Evolutionary conservation across 2,113 vertebrate species (phyloP), one percentile per base, ranked within the genome.

Genomic region (Emydura subglobosa): DNA sequence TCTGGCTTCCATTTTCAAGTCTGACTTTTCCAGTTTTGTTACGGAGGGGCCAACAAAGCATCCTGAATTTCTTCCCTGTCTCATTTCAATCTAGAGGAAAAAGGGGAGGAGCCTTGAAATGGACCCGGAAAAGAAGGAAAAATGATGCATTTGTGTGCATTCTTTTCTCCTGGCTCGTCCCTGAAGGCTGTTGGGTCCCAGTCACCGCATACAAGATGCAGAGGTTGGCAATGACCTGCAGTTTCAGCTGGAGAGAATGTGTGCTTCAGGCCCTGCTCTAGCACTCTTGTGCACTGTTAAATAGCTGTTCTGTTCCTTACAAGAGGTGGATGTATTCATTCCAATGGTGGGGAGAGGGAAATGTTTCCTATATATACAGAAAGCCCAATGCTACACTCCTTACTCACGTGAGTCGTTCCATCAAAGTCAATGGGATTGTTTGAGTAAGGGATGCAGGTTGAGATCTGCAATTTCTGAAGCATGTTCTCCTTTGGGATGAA

Each of bases 1-100:
- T 54, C 53, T 94, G 91, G 92, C 97, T 98, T 98, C 97, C 96
- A 91, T 95, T 97, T 96, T 83, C 90, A 84, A 29, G 83, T 94
- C 88, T 84, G 93, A 96, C 78, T 96, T 22, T 78, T 59, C 89
- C 10, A 22, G 31, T 85, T 53, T 87, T 90, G 91, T 92, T 44
- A 92, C 55, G 55, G 89, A 91, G 90, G 85, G 89, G 83, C 82
- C 94, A 96, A 96, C 95, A 92, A 89, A 96, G 88, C 93, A 54
- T 51, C 83, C 90, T 81, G 87, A 25, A 34, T 88, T 57, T 39
- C 79, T 13, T 42, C 5, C 57, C 85, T 78, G 39, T 51, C 59
- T 47, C 19, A 8, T 78, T 51, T 42, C 17, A 51, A 10, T 5
- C 17, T 29, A 14, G 72, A 92, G 39, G 76, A 44, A 88, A 53